A percentile compares a stretch with the other conserved stretches of the same genome.
These are phyloP conservation scores for rat (Rattus norvegicus) DNA, from an alignment of 2,113 vertebrate species.

Conservation along the genomic window DNA sequence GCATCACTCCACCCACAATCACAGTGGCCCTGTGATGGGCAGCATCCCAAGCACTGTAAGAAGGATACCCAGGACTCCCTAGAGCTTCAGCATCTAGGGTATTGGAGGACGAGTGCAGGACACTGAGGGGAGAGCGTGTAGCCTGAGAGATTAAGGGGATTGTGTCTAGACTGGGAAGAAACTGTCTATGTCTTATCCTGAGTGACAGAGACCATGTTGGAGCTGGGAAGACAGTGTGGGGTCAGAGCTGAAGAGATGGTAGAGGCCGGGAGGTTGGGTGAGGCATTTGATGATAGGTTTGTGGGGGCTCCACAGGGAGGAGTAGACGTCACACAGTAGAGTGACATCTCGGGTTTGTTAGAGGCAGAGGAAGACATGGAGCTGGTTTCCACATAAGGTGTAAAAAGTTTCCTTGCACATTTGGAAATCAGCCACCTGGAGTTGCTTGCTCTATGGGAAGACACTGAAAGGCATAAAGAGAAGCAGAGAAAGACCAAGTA, in stretches of 20 bases:
- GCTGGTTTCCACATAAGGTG: neutral
- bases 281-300: neutral
- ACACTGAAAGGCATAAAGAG: neutral
- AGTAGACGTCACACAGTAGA: neutral
- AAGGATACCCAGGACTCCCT: too few species aligned
- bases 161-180: neutral
- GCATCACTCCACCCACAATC: neutral
- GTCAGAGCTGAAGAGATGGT: neutral
- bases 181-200: neutral
- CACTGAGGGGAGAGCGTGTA: neutral
- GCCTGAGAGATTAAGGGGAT: neutral
- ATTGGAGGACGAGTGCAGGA: neutral
- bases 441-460: neutral
- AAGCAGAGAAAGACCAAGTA: neutral
- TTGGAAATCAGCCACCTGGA: neutral
- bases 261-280: neutral
- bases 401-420: neutral
- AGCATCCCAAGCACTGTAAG: neutral
- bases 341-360: neutral
- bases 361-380: neutral
- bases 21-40: neutral
- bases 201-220: neutral
- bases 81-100: neutral
- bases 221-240: rapidly evolving
- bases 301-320: neutral